These are phyloP conservation scores for Atrina japonica DNA, from an alignment of 2,888 invertebrate genomes.

Conservation along the genomic window DNA sequence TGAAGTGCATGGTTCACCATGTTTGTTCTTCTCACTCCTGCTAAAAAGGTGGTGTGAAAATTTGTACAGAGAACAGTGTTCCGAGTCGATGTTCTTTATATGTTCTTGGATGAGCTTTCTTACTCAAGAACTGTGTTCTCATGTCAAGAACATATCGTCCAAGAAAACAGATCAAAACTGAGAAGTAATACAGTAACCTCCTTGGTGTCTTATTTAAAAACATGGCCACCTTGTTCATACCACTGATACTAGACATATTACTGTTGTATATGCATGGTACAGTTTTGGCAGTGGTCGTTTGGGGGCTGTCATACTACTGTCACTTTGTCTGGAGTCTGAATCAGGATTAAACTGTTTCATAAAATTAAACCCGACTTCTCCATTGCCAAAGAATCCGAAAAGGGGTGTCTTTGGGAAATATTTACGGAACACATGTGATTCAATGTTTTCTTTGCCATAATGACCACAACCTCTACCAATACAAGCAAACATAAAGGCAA, in stretches of 20 bases:
- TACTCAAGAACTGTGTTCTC: no score
- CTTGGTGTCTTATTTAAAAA: no score
- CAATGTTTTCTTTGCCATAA: slow-evolving; percentile 76
- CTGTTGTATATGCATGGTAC: slow-evolving; percentile 72
- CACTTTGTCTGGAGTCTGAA: slow-evolving; percentile 9
- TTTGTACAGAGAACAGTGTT: no score
- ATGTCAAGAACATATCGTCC: no score
- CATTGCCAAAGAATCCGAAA: slow-evolving; percentile 82
- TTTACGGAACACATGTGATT: slow-evolving; percentile 79
- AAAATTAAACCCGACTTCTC: slow-evolving; percentile 80
- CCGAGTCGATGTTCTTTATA: no score
- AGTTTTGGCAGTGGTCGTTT: slow-evolving; percentile 58
- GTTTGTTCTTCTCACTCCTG: no score
- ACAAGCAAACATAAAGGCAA: slow-evolving; percentile 82
- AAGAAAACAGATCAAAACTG: no score
- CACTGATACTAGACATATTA: slow-evolving; percentile 64
- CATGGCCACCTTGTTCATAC: no score
- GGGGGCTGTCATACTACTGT: slow-evolving; percentile 31
- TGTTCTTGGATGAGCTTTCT: no score
- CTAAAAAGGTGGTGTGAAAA: no score
- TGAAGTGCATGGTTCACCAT: no score
- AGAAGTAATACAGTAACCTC: no score
- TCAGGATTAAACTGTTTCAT: slow-evolving; percentile 44
- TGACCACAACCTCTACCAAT: slow-evolving; percentile 79
- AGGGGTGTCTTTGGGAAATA: slow-evolving; percentile 81